Evolutionary conservation across 2,888 invertebrate species (phyloP), one percentile per base, ranked within the genome.

Genomic region (Schizotus pectinicornis): DNA sequence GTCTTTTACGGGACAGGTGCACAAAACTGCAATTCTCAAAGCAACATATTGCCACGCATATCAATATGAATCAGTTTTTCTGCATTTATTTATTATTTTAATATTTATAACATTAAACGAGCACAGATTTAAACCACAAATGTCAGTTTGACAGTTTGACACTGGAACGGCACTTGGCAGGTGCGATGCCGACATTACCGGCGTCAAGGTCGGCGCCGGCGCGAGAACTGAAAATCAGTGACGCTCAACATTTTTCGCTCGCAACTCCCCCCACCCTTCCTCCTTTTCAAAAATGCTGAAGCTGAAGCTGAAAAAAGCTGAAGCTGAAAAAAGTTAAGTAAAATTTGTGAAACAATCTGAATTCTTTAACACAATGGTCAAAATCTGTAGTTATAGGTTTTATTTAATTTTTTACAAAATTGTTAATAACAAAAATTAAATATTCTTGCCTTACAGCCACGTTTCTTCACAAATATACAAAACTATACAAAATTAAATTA

Each of bases 71-170:
- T 14, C 9, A 2, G 37, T 8, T 33, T 51, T 2, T 37, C 31
- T 52, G 36, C 47, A 39, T 56, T 39, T 56, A 51, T 45, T 42
- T 57, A 52, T 52, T 57, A 41, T 41, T 6, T 31, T 47, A 57
- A 52, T 45, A 47, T 52, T 56, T 31, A 35, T 35, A 46, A 37
- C 1, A 30, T 32, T 32, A 42, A 31, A n/a, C 33, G 48, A 57
- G 52, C 48, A 52, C 52, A 52, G 48, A 52, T 52, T 57, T 57
- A 31, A 57, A 57, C 57, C 57, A 47, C 47, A 52, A 47, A 57
- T 52, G 46, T 51, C 39, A 31, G 22, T 32, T 7, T 42, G 42
- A 32, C 42, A 57, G 22, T 34, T 46, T 57, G 57, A 57, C 57
- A 57, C 35, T 53, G 56, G 11, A 2, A 35, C 6, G 56, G 11